Evolutionary conservation across 1,140 invertebrate genomes (phyloP).

Genomic region (Cryptotermes secundus): DNA sequence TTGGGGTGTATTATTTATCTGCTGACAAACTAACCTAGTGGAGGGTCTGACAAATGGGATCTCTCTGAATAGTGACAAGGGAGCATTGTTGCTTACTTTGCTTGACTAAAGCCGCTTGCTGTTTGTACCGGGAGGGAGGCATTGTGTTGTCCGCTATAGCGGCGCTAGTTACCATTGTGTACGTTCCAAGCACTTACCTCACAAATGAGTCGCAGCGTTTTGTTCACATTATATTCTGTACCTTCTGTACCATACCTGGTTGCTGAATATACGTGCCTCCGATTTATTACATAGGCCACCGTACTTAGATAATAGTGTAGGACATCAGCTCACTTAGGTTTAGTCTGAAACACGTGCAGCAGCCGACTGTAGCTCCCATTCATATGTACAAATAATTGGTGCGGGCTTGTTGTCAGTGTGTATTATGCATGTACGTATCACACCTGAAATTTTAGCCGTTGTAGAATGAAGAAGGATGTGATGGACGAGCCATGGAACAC

Average conservation of each 20-base stretch:
- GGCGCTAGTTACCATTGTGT: background rate
- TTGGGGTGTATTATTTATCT: background rate
- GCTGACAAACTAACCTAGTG: background rate
- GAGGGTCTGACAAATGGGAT: background rate
- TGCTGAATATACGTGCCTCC: background rate
- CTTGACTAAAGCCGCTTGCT: background rate
- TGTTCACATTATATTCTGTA: conserved; percentile 15
- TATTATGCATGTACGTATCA: too few relatives aligned
- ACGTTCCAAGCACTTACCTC: background rate
- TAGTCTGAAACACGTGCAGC: too few relatives aligned
- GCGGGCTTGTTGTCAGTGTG: too few relatives aligned
- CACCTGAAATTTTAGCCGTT: too few relatives aligned
- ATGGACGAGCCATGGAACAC: too few relatives aligned
- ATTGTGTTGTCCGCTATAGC: background rate
- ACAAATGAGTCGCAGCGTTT: background rate
- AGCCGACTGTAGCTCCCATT: too few relatives aligned
- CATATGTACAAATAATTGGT: too few relatives aligned
- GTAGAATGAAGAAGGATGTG: too few relatives aligned
- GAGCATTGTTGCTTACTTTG: background rate
- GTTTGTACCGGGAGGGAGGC: background rate
- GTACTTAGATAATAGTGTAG: background rate
- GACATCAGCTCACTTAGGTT: background rate
- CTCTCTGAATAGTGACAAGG: background rate
- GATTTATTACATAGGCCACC: conserved; percentile 6
- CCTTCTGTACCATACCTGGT: background rate